Conservation (phyloP, 2,797 vertebrate genomes). For the Champsocephalus esox region DNA sequence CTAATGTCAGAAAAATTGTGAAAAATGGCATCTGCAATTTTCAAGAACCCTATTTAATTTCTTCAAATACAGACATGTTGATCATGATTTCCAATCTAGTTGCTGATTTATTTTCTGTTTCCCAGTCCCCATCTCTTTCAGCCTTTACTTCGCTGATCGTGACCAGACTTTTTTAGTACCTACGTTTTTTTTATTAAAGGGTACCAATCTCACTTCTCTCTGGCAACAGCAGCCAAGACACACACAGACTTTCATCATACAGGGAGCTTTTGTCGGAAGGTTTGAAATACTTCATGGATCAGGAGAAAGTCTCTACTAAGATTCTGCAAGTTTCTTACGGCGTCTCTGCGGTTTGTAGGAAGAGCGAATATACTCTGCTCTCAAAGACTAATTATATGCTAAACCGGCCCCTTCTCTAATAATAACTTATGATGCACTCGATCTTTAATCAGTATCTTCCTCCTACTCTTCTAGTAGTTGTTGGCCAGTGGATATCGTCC, state of each 20-base stretch:
- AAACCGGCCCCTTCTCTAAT: constrained; percentile 26
- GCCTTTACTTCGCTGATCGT: not conserved
- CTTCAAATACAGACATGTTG: too few species aligned
- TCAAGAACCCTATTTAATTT: not conserved
- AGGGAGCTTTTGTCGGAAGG: constrained; percentile 31
- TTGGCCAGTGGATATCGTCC: constrained; percentile 33
- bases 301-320: constrained; percentile 21
- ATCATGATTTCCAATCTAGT: not conserved
- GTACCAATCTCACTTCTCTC: constrained; percentile 15
- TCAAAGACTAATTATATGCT: constrained; percentile 39
- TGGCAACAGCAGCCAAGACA: constrained; percentile 21
- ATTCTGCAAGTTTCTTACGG: constrained; percentile 9
- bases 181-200: constrained; percentile 30
- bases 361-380: constrained; percentile 23
- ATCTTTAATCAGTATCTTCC: constrained; percentile 26
- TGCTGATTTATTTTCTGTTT: not conserved
- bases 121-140: not conserved
- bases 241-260: constrained; percentile 36
- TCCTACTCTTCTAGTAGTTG: constrained; percentile 15
- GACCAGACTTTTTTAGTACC: constrained; percentile 3
- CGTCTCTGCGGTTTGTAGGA: constrained; percentile 39
- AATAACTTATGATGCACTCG: constrained; percentile 22
- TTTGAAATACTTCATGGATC: constrained; percentile 39
- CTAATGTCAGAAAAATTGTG: not conserved
- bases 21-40: not conserved